A percentile compares a stretch with the other conserved stretches of the same genome.
These are phyloP conservation scores for Euura lappo DNA, from an alignment of 1,140 invertebrate genomes.

Conservation along the genomic window DNA sequence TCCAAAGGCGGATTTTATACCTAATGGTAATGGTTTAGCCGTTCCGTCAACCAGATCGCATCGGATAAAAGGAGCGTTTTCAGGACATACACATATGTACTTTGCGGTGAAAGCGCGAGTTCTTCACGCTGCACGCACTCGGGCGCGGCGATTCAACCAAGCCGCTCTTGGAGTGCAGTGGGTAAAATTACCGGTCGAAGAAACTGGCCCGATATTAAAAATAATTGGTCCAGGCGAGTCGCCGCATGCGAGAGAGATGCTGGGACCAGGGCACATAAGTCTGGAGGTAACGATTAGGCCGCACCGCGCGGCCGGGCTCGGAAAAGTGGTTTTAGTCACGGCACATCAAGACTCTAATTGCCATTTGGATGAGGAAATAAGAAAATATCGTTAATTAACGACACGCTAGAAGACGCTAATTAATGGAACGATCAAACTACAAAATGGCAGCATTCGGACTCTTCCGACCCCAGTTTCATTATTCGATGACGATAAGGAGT, in stretches of 20 bases:
- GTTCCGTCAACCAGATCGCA: too few species aligned
- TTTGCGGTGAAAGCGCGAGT: neutral
- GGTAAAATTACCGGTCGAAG: neutral
- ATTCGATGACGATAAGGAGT: too few species aligned
- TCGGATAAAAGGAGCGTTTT: too few species aligned
- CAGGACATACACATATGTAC: neutral
- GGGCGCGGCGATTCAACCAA: too few species aligned
- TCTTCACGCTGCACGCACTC: neutral
- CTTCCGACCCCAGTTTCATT: too few species aligned
- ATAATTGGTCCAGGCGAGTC: neutral
- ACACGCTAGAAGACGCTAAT: neutral
- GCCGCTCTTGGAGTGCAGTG: neutral
- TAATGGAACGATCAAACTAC: neutral
- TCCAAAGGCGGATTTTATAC: too few species aligned
- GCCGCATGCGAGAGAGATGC: neutral
- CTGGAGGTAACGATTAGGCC: neutral
- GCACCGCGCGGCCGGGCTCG: neutral
- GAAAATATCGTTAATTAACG: neutral
- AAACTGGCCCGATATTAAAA: neutral
- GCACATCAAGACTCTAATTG: neutral
- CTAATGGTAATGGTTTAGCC: too few species aligned
- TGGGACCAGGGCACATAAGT: neutral
- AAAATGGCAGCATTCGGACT: too few species aligned
- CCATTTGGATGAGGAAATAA: neutral
- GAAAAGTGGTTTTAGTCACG: conserved; percentile 2